Conservation (phyloP, 2,888 invertebrate species). For the Nipponacmea schrenckii region DNA sequence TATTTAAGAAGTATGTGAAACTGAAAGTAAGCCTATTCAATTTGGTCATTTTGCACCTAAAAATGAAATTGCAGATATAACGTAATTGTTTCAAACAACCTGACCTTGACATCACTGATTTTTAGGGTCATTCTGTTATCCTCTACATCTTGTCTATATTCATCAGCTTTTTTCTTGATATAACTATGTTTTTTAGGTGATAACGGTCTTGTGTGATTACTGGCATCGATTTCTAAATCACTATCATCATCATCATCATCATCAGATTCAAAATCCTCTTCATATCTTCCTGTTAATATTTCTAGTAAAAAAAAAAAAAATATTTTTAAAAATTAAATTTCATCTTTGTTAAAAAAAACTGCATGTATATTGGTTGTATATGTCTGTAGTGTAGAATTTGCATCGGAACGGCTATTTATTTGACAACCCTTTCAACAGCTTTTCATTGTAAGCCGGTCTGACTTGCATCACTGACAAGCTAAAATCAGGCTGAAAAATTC, state of each 20-base stretch:
- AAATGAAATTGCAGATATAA: no score
- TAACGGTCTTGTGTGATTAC: not conserved
- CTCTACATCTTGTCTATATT: slow-evolving; percentile 32
- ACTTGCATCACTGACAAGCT: not conserved
- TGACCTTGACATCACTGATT: slow-evolving; percentile 57
- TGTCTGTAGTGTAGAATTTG: no score
- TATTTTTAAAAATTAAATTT: no score
- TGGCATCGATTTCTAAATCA: slow-evolving; percentile 39
- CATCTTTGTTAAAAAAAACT: no score
- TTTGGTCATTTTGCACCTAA: no score
- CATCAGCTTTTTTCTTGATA: slow-evolving; percentile 32
- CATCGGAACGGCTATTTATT: no score
- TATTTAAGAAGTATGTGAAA: no score
- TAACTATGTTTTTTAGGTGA: slow-evolving; percentile 30
- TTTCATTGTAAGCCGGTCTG: not conserved
- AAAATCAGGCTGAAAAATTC: not conserved
- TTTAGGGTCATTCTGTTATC: slow-evolving; percentile 52
- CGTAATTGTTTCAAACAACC: slow-evolving; percentile 3
- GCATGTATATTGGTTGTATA: no score
- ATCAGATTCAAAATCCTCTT: slow-evolving; percentile 64
- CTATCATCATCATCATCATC: slow-evolving; percentile 31
- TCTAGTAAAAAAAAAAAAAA: slow-evolving; percentile 51
- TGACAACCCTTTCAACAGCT: not conserved
- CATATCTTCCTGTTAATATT: slow-evolving; percentile 58
- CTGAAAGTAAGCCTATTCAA: no score